Percentiles rank a stretch among this genome's conserved stretches.
Evolutionary conservation across 2,888 invertebrate species (phyloP).

Genomic region (Ochropleura plecta): DNA sequence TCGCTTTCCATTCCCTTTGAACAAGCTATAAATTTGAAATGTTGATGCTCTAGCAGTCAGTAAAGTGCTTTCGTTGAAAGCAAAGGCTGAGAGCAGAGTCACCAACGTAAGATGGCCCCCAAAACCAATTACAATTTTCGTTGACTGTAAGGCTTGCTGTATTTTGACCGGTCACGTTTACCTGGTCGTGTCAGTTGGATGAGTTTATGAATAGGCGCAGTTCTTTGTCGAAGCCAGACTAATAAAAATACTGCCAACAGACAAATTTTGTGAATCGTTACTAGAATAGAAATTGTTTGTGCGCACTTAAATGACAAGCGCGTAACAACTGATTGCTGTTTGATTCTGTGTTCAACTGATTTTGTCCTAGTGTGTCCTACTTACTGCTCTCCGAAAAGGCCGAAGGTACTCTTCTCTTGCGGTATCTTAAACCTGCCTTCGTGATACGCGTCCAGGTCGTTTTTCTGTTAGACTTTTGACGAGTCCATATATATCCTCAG

Average conservation of each 20-base stretch:
- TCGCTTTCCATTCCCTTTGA: constrained; percentile 38
- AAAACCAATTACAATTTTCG: constrained; percentile 68
- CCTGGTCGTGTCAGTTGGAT: constrained; percentile 69
- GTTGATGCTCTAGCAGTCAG: constrained; percentile 32
- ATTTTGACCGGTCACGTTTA: constrained; percentile 65
- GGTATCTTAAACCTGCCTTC: too few relatives aligned
- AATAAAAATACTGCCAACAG: constrained; percentile 68
- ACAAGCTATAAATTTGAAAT: constrained; percentile 49
- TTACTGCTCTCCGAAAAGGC: too few relatives aligned
- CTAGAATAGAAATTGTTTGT: constrained; percentile 55
- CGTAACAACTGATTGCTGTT: constrained; percentile 26
- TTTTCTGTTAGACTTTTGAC: too few relatives aligned
- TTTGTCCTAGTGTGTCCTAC: too few relatives aligned
- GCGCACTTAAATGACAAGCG: constrained; percentile 39
- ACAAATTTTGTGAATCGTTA: constrained; percentile 67
- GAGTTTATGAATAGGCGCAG: constrained; percentile 71
- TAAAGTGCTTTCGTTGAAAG: constrained; percentile 66
- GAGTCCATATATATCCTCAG: too few relatives aligned
- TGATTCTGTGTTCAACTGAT: constrained; percentile 23
- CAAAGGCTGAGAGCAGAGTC: constrained; percentile 69
- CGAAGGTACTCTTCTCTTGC: too few relatives aligned
- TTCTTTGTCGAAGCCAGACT: constrained; percentile 71
- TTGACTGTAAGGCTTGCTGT: constrained; percentile 40
- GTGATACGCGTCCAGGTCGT: too few relatives aligned
- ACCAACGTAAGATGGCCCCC: constrained; percentile 71